Percentiles rank a stretch among this genome's conserved stretches.
Evolutionary conservation across 2,113 vertebrate genomes (phyloP).

Genomic region (Vanacampus margaritifer): DNA sequence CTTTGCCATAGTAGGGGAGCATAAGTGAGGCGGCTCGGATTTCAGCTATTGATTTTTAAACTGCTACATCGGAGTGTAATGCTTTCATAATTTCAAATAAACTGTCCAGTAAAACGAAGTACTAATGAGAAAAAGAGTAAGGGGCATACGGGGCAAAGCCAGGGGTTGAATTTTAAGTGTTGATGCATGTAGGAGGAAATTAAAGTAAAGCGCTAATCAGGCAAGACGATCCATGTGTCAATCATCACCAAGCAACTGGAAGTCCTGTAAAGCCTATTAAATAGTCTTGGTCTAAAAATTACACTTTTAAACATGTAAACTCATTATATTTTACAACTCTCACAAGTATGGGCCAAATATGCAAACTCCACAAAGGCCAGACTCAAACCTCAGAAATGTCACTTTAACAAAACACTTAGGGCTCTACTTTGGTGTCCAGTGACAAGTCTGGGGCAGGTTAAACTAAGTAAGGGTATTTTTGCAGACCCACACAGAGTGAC

Average conservation of each 20-base stretch:
- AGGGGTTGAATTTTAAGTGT: conserved; percentile 60
- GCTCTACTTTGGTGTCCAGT: too few relatives aligned
- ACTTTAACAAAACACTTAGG: too few relatives aligned
- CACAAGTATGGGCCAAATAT: too few relatives aligned
- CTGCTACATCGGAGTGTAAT: conserved; percentile 81
- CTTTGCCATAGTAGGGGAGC: conserved; percentile 70
- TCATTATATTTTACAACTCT: not conserved
- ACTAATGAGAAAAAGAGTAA: conserved; percentile 73
- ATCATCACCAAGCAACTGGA: not conserved
- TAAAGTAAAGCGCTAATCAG: conserved; percentile 35
- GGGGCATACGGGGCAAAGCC: conserved; percentile 46
- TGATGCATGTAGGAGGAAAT: conserved; percentile 38
- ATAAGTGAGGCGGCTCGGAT: conserved; percentile 76
- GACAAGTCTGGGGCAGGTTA: too few relatives aligned
- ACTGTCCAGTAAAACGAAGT: conserved; percentile 75
- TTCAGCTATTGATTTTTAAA: conserved; percentile 82
- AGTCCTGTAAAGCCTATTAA: not conserved
- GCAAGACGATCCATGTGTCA: conserved; percentile 15
- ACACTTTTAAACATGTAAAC: too few relatives aligned
- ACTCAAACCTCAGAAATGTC: too few relatives aligned
- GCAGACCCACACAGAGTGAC: too few relatives aligned
- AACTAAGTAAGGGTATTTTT: too few relatives aligned
- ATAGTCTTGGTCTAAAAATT: not conserved
- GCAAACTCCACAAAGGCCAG: too few relatives aligned
- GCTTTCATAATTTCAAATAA: conserved; percentile 84